These are phyloP conservation scores for Aphrocallistes beatrix DNA, from an alignment of 37 sponge, comb jelly and placozoan genomes.

Conservation along the genomic window DNA sequence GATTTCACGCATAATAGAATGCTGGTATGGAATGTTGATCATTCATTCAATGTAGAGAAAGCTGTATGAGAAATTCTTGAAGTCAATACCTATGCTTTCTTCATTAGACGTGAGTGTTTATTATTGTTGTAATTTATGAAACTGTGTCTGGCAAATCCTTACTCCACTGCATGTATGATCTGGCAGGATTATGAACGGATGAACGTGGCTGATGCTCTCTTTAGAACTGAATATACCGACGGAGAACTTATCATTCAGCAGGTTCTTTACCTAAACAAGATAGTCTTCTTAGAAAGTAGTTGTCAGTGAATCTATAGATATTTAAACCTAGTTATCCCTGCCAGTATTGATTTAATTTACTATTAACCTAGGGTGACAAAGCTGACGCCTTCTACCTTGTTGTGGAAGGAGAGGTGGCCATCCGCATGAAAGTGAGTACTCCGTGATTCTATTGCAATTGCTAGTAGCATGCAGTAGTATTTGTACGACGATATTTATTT, in stretches of 20 bases:
- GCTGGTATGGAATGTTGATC: background rate
- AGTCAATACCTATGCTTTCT: conserved; percentile 75
- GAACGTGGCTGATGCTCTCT: conserved; percentile 55
- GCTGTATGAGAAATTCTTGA: conserved; percentile 65
- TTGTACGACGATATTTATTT: conserved; percentile 12
- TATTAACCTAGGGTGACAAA: conserved; percentile 51
- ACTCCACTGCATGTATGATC: background rate
- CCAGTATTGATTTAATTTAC: background rate
- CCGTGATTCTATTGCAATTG: background rate
- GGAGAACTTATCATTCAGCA: conserved; percentile 46
- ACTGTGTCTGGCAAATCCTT: no score
- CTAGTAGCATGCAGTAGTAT: background rate
- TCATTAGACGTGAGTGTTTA: conserved; percentile 50
- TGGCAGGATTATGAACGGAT: conserved; percentile 42
- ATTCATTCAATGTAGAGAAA: conserved; percentile 34
- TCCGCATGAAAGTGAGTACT: conserved; percentile 38
- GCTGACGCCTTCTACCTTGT: conserved; percentile 76
- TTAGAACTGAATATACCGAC: conserved; percentile 25
- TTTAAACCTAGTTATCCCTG: background rate
- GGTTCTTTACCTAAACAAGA: conserved; percentile 19
- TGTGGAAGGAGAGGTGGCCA: conserved; percentile 53
- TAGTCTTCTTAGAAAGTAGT: no score
- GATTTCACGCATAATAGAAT: background rate
- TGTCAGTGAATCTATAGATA: background rate
- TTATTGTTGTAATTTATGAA: no score